Conservation (phyloP, 2,113 vertebrate species). For the Rhabdornis inornatus region DNA sequence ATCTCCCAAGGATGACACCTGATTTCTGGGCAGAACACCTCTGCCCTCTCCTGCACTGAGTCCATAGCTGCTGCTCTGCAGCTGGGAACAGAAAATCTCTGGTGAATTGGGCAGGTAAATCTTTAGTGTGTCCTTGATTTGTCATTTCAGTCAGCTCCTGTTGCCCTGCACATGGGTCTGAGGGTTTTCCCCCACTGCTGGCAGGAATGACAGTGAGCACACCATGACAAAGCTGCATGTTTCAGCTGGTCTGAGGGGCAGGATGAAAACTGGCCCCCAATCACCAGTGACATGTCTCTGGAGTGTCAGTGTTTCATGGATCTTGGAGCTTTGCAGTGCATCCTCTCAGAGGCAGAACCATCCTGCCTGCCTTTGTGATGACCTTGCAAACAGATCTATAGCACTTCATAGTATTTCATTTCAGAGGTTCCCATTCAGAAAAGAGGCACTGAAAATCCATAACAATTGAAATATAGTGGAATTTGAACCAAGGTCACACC, state of each 20-base stretch:
- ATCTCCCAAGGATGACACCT: neutral
- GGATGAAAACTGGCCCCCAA: neutral
- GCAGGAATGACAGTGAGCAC: neutral
- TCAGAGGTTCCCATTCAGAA: conserved; percentile 43
- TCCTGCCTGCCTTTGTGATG: conserved; percentile 41
- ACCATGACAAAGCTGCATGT: neutral
- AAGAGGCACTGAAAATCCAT: conserved; percentile 53
- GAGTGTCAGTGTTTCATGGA: neutral
- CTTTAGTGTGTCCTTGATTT: neutral
- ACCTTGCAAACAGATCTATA: conserved; percentile 58
- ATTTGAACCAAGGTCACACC: neutral
- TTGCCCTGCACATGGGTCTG: neutral
- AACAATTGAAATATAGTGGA: conserved; percentile 41
- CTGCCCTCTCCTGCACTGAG: neutral
- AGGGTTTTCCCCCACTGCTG: neutral
- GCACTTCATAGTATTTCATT: conserved; percentile 25
- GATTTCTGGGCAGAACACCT: neutral
- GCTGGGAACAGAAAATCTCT: neutral
- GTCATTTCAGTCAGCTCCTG: accelerated
- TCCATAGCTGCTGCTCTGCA: neutral
- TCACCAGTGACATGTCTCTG: neutral
- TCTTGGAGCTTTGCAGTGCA: neutral
- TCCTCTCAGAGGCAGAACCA: neutral
- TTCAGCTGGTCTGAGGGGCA: neutral
- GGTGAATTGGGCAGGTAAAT: neutral